Base-by-base conservation (phyloP, 2,888 invertebrate genomes). In the Copidosoma aretas region DNA sequence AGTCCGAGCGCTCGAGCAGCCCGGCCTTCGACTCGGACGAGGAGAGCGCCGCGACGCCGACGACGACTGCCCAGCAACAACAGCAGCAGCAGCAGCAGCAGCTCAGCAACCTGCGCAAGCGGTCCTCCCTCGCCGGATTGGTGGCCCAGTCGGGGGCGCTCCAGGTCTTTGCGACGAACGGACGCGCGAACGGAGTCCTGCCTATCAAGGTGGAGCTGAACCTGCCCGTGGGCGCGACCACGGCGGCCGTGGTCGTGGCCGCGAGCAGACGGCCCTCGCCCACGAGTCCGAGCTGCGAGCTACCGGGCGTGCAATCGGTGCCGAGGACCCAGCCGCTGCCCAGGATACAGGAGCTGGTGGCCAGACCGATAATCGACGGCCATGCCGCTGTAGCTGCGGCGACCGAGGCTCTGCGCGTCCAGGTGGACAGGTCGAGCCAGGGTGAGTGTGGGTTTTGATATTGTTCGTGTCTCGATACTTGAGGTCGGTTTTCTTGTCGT, bases 11-110 rank as follows among this genome's bases (percentile, higher is more conserved):
- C 53, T 96, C 96, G 0, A 96, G 96, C 78, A 96, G 96, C 81
- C 90, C 95, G 1, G 95, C 95, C 0, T 97, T 97, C 81, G 97
- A 97, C 77, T 97, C 97, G 0, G 97, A 97, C 80, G 96, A 97
- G 72, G 97, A 97, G 78, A 92, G 92, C 72, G 90, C 90, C 0
- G 87, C 88, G 0, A 84, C 86, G 0, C 76, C 71, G 10, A 68
- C 72, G 21, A 68, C 76, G 71, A 68, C 60, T 0, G 12, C 78
- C 75, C 41, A 41, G n/a, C n/a, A n/a, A n/a, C 32, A 32, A 8
- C 32, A 32, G 32, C 32, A 32, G 32, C 32, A 3, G 32, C 32
- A 32, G 32, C 4, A 32, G 32, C 75, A 73, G 72, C 80, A 76
- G 66, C 62, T 76, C 24, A 74, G 74, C 19, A 87, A 86, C 66